These are phyloP conservation scores for Otus scops DNA, from an alignment of 2,797 vertebrate genomes.

Conservation along the genomic window DNA sequence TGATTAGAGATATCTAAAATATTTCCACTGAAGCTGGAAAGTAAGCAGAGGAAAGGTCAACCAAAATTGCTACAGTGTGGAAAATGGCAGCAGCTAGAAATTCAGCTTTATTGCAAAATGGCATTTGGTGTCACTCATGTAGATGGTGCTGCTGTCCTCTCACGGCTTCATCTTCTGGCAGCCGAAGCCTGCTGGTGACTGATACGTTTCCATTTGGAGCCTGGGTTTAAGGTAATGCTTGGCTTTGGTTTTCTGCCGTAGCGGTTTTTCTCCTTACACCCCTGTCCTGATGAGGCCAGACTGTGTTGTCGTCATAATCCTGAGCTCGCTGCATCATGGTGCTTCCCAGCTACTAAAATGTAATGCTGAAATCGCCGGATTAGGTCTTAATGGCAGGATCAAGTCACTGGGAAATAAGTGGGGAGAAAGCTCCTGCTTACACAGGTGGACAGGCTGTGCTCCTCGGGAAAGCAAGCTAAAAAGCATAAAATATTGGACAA, in stretches of 20 bases:
- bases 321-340: neutral
- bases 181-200: accelerated
- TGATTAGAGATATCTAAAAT: neutral
- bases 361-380: neutral
- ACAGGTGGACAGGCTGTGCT: neutral
- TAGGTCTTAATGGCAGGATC: slow-evolving; percentile 60
- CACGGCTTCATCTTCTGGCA: neutral
- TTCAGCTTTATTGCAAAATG: neutral
- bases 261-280: neutral
- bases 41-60: neutral
- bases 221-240: neutral
- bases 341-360: neutral
- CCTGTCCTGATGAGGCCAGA: neutral
- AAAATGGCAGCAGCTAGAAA: neutral
- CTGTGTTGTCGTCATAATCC: slow-evolving; percentile 8
- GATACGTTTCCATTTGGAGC: neutral
- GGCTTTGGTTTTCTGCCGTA: neutral
- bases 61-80: neutral
- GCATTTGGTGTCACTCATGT: neutral
- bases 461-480: neutral
- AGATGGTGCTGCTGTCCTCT: neutral
- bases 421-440: neutral
- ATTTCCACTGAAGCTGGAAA: neutral
- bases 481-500: neutral
- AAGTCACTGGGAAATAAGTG: neutral